phyloP scores from a whole-genome alignment of 2,888 invertebrate species.

The Halocaridina rubra region DNA sequence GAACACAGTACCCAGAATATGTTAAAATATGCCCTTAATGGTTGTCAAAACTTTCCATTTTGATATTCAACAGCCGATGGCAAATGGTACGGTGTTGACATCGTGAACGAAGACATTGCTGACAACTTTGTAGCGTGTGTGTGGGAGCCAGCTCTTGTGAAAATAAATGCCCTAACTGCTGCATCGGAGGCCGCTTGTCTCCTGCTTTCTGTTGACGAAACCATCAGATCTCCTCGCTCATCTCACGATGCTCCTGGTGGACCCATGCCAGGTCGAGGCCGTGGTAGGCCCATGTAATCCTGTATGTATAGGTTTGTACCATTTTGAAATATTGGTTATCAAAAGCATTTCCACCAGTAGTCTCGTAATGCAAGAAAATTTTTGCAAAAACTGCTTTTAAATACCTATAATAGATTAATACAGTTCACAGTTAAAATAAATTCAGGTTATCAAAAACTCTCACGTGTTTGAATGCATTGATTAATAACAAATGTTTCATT shows the following conservation, averaged over 20 bases:
- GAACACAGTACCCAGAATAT: too few species aligned
- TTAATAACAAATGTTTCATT: too few species aligned
- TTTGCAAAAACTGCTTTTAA: too few species aligned
- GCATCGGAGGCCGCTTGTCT: conserved; percentile 95
- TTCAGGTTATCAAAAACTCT: too few species aligned
- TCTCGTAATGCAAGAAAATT: too few species aligned
- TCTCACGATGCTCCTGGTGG: conserved; percentile 53
- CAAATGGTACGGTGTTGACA: conserved; percentile 95
- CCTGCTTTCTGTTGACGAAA: conserved; percentile 97
- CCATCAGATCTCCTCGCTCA: conserved; percentile 83
- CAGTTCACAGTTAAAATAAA: too few species aligned
- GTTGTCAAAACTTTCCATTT: not conserved
- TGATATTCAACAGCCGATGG: conserved; percentile 72
- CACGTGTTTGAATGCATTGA: too few species aligned
- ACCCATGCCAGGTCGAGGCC: conserved; percentile 52
- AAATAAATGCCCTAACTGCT: conserved; percentile 95
- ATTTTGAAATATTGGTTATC: too few species aligned
- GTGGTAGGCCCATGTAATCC: conserved; percentile 71
- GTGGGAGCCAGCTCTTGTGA: conserved; percentile 98
- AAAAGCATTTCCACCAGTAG: too few species aligned
- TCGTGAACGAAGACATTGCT: conserved; percentile 90
- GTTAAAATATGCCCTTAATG: too few species aligned
- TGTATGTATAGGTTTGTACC: too few species aligned
- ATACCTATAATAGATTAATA: too few species aligned
- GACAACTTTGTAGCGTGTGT: conserved; percentile 95